These are phyloP conservation scores for Caenorhabditis briggsae DNA, from an alignment of 1,140 invertebrate genomes.

Conservation along the genomic window DNA sequence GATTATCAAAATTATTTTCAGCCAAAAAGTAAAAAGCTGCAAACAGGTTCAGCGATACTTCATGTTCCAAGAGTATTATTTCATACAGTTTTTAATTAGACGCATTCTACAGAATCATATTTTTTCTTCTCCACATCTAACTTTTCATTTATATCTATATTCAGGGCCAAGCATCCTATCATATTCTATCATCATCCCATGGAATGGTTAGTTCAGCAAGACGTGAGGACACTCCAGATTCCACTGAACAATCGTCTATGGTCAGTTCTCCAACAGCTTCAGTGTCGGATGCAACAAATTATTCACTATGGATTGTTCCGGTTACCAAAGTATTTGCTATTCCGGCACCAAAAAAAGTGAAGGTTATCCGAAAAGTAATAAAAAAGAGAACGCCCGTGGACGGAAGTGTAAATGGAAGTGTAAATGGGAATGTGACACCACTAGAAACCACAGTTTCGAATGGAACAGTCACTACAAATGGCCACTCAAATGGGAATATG, in stretches of 20 bases:
- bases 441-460: slow-evolving; percentile 1
- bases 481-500: neutral
- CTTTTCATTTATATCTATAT: neutral
- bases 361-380: slow-evolving; percentile 56
- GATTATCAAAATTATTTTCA: too few relatives aligned
- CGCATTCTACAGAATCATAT: neutral
- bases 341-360: slow-evolving; percentile 60
- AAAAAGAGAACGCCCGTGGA: slow-evolving; percentile 52
- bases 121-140: neutral
- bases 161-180: slow-evolving; percentile 57
- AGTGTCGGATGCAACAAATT: slow-evolving; percentile 53
- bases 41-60: too few relatives aligned
- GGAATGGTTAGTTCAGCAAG: slow-evolving; percentile 35
- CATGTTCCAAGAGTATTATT: too few relatives aligned
- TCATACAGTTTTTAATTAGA: too few relatives aligned
- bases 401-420: slow-evolving; percentile 49
- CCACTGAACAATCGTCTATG: slow-evolving; percentile 56
- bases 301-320: slow-evolving; percentile 59
- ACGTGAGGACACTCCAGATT: slow-evolving; percentile 61
- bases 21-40: too few relatives aligned
- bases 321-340: slow-evolving; percentile 61
- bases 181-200: slow-evolving; percentile 49
- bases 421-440: neutral
- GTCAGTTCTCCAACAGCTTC: slow-evolving; percentile 60
- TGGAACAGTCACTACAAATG: neutral